Conservation (phyloP, 1,140 invertebrate species). For the Thrips palmi region DNA sequence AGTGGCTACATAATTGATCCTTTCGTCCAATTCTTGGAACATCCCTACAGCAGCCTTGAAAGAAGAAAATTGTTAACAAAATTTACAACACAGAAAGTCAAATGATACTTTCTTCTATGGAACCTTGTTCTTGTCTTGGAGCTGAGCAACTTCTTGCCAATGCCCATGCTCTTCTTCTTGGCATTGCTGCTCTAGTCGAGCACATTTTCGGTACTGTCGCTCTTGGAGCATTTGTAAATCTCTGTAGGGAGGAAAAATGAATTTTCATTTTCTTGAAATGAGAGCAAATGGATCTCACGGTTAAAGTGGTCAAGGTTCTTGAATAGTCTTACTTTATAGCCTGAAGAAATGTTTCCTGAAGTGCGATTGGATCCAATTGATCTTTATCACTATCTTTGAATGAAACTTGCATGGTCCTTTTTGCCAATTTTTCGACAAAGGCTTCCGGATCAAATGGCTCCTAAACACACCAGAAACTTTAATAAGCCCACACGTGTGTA, state of each 20-base stretch:
- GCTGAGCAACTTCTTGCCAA: slow-evolving; percentile 56
- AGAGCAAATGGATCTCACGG: neutral
- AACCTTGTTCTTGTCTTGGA: slow-evolving; percentile 77
- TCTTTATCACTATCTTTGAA: slow-evolving; percentile 37
- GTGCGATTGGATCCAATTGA: slow-evolving; percentile 51
- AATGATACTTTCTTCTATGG: slow-evolving; percentile 10
- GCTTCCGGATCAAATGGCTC: slow-evolving; percentile 93
- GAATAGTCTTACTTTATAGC: slow-evolving; percentile 49
- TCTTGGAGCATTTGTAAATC: slow-evolving; percentile 62
- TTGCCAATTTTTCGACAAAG: slow-evolving; percentile 91
- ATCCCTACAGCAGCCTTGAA: slow-evolving; percentile 59
- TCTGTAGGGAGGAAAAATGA: slow-evolving; percentile 19
- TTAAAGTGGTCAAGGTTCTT: neutral
- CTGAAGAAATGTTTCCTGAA: slow-evolving; percentile 82
- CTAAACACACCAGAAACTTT: slow-evolving; percentile 27
- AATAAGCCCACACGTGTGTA: slow-evolving; percentile 2
- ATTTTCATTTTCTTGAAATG: neutral
- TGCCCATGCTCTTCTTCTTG: slow-evolving; percentile 75
- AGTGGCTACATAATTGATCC: slow-evolving; percentile 91
- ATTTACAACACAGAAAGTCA: too few species aligned
- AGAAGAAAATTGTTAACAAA: slow-evolving; percentile 10
- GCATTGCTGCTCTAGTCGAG: slow-evolving; percentile 61
- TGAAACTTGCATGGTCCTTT: slow-evolving; percentile 69
- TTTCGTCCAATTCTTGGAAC: slow-evolving; percentile 84
- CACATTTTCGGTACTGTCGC: slow-evolving; percentile 72